Conservation (phyloP, 2,113 vertebrate species). For the Sisor rabdophorus region DNA sequence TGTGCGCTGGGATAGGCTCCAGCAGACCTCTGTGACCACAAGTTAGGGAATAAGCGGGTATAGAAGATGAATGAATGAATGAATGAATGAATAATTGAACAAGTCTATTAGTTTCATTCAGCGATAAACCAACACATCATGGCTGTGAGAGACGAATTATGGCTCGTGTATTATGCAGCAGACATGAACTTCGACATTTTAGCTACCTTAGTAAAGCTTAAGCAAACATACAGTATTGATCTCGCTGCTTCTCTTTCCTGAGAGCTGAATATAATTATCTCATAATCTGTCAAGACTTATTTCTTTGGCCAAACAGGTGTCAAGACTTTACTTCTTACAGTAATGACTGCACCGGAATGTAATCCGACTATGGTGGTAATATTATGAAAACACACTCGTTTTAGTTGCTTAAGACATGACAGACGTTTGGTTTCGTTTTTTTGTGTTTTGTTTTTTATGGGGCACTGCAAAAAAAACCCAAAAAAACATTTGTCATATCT, state of each 20-base stretch:
- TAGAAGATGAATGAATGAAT: too few species aligned
- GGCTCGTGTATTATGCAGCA: constrained; percentile 47
- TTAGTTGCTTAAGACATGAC: too few species aligned
- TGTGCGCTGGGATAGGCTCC: too few species aligned
- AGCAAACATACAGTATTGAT: constrained; percentile 54
- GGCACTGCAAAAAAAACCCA: too few species aligned
- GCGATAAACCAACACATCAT: not conserved
- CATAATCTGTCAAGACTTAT: constrained; percentile 43
- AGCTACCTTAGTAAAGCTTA: constrained; percentile 47
- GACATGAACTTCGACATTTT: constrained; percentile 44
- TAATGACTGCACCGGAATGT: constrained; percentile 43
- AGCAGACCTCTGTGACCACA: too few species aligned
- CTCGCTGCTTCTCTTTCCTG: constrained; percentile 44
- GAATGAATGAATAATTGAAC: too few species aligned
- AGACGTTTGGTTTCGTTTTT: too few species aligned
- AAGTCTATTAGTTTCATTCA: not conserved
- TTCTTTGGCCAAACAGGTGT: constrained; percentile 57
- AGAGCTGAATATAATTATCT: constrained; percentile 54
- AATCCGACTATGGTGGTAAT: constrained; percentile 27
- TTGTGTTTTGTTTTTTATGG: too few species aligned
- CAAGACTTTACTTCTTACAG: constrained; percentile 65
- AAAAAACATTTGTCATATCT: not conserved
- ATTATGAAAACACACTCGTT: too few species aligned
- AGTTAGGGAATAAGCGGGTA: too few species aligned
- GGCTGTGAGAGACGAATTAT: not conserved